Conservation (phyloP, 2,888 invertebrate genomes). For the Coelogynopora nodosa region DNA sequence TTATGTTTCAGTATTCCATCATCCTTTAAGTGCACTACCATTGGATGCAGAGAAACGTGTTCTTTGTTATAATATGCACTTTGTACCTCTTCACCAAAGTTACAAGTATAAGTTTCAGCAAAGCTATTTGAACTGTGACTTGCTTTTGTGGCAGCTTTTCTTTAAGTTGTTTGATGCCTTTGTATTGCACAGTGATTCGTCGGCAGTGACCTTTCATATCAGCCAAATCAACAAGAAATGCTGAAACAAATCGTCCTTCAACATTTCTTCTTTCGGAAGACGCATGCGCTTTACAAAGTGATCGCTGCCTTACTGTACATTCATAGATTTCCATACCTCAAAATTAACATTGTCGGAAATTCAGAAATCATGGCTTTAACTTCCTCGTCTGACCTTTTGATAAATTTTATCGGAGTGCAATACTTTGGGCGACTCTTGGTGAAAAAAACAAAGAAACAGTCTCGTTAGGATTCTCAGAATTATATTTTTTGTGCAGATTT, state of each 20-base stretch:
- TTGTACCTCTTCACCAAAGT: background rate
- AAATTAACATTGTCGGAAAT: no score
- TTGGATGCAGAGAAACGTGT: background rate
- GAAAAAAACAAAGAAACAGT: background rate
- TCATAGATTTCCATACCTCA: no score
- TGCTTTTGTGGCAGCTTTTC: background rate
- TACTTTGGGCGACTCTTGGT: background rate
- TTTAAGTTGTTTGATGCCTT: background rate
- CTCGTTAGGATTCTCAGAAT: background rate
- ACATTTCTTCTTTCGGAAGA: background rate
- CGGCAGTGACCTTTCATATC: background rate
- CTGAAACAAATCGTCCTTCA: background rate
- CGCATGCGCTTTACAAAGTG: no score
- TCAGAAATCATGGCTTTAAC: no score
- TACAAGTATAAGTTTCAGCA: background rate
- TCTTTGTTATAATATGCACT: background rate
- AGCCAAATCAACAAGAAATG: background rate
- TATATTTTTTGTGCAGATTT: background rate
- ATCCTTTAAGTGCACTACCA: background rate
- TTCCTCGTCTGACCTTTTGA: no score
- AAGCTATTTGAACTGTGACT: background rate
- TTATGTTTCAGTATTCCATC: background rate
- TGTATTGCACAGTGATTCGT: background rate
- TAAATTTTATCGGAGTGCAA: background rate
- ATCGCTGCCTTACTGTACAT: no score